These are phyloP conservation scores for Aspidiotus destructor DNA, from an alignment of 2,888 invertebrate genomes.

Conservation along the genomic window DNA sequence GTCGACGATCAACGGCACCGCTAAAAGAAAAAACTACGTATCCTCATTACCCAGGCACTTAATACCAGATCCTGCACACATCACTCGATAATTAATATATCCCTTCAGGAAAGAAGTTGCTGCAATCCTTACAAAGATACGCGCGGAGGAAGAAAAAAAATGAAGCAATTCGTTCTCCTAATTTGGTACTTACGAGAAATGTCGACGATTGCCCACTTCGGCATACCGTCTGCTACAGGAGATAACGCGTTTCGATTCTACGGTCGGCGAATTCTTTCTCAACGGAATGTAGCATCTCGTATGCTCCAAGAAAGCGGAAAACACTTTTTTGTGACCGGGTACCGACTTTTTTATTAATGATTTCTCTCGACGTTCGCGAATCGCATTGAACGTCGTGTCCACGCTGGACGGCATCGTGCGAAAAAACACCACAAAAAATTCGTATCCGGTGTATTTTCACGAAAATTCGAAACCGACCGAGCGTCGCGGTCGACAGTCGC, in stretches of 20 bases:
- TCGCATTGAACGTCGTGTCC: constrained; percentile 3
- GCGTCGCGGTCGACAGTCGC: too few species aligned
- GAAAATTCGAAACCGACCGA: neutral
- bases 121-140: too few species aligned
- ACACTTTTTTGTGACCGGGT: constrained; percentile 16
- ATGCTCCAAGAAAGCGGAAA: constrained; percentile 25
- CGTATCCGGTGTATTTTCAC: neutral
- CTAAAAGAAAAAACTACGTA: too few species aligned
- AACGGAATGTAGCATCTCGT: constrained; percentile 27
- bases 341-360: constrained; percentile 11
- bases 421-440: neutral
- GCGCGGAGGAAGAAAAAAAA: too few species aligned
- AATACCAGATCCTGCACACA: too few species aligned
- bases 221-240: constrained; percentile 28
- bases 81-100: too few species aligned
- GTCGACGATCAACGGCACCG: too few species aligned
- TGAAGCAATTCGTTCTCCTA: too few species aligned
- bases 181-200: constrained; percentile 19
- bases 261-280: constrained; percentile 19
- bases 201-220: constrained; percentile 20
- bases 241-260: constrained; percentile 13
- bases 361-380: constrained; percentile 20
- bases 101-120: too few species aligned
- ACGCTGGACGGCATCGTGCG: constrained; percentile 26
- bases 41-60: too few species aligned